Evolutionary conservation across 2,888 invertebrate species (phyloP), one percentile per base, ranked within the genome.

Genomic region (Scaeva pyrastri): DNA sequence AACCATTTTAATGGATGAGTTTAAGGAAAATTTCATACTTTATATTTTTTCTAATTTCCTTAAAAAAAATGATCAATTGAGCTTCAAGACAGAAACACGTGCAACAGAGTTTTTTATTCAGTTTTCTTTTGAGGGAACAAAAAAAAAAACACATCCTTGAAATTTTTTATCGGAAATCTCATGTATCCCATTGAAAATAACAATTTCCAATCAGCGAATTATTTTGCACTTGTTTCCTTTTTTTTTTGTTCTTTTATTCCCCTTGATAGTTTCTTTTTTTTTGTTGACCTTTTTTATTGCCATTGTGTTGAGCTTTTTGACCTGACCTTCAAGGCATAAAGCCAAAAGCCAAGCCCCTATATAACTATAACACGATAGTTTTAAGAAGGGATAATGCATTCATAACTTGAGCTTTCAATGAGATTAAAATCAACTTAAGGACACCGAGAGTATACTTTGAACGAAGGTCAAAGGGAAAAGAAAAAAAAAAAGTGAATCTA

Each of bases 401-500:
- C 60, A 60, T 60, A 60, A 60, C 41, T 60, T 60, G 39, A 60
- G 21, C 41, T 39, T 60, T 60, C 39, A 60, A 60, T 2, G 3
- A 60, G 60, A 21, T 60, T 60, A 41, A 41, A 60, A 60, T 21
- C 60, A 21, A 60, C 41, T 60, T 14, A 21, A 39, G 60, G 21
- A 60, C 58, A 39, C 21, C 21, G 10, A 14, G 12, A 21, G n/a
- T n/a, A 19, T 14, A 41, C 41, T 60, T 60, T 39, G 21, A 41
- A 21, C 2, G 12, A 39, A 21, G 60, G 60, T 60, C 39, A 60
- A 48, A 11, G 8, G 10, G 8, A 31, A 31, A 31, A 31, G 11
- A 1, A 52, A 23, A 10, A 10, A 31, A 19, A 50, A 21, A 39
- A 12, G 14, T 21, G n/a, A 21, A 39, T 19, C 12, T n/a, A 14